Evolutionary conservation across 2,888 invertebrate species (phyloP).

Genomic region (Aphidoletes aphidimyza): DNA sequence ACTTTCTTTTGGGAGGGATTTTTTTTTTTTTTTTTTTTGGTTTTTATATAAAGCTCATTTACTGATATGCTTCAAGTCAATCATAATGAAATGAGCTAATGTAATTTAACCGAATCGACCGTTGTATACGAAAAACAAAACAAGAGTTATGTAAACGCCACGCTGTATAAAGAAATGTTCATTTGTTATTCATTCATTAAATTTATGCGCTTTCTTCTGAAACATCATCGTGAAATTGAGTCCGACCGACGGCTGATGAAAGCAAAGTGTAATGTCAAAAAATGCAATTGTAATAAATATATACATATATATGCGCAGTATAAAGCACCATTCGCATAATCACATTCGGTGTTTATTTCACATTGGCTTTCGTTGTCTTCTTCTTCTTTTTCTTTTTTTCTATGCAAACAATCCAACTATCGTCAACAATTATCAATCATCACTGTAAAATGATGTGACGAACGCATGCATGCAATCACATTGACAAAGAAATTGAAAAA

Average conservation of each 20-base stretch:
- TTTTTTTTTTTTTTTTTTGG: too few species aligned
- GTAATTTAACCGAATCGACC: not conserved
- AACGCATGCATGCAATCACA: too few species aligned
- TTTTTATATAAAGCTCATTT: too few species aligned
- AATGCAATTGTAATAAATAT: not conserved
- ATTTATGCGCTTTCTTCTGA: slow-evolving; percentile 8
- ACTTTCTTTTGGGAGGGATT: too few species aligned
- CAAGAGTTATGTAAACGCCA: not conserved
- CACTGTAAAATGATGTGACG: too few species aligned
- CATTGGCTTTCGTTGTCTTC: too few species aligned
- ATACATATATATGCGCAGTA: not conserved
- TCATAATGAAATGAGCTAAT: not conserved
- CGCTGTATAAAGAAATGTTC: not conserved
- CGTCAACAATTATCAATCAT: too few species aligned
- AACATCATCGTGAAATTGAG: not conserved
- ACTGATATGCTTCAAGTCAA: not conserved
- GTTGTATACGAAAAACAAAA: too few species aligned
- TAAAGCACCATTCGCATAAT: slow-evolving; percentile 16
- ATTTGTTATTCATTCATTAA: not conserved
- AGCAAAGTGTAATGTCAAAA: slow-evolving; percentile 6
- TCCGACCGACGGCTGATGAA: not conserved
- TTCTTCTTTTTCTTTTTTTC: too few species aligned
- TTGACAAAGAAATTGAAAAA: too few species aligned
- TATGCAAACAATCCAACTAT: too few species aligned
- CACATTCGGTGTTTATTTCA: too few species aligned